Conservation (phyloP, 1,140 invertebrate genomes). For the Frieseomelitta varia region DNA sequence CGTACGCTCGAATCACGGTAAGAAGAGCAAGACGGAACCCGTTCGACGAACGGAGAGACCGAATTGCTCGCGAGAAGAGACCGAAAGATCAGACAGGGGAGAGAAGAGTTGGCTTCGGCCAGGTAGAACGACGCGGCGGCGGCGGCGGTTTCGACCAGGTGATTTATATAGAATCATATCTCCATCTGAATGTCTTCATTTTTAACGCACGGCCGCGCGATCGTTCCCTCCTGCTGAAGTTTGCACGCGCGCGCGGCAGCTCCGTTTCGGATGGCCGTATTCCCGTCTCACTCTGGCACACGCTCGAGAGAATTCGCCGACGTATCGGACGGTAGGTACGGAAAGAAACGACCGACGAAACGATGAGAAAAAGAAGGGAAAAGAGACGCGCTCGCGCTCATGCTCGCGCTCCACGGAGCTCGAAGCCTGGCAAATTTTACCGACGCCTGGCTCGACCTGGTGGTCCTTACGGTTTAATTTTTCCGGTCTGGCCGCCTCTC, state of each 20-base stretch:
- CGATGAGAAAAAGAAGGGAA: neutral
- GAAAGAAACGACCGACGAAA: neutral
- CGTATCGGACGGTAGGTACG: neutral
- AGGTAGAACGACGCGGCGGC: constrained; percentile 44
- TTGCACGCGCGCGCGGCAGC: constrained; percentile 30
- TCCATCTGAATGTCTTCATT: constrained; percentile 78
- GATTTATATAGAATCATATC: constrained; percentile 78
- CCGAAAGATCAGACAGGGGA: neutral
- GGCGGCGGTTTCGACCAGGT: constrained; percentile 57
- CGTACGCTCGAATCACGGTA: constrained; percentile 52
- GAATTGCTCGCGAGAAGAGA: neutral
- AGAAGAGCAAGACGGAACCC: constrained; percentile 21
- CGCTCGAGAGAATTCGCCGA: neutral
- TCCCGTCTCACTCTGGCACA: constrained; percentile 31
- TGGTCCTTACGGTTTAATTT: constrained; percentile 61
- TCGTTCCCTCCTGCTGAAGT: constrained; percentile 35
- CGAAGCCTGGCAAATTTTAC: constrained; percentile 37
- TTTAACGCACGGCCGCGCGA: constrained; percentile 71
- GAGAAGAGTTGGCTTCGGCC: constrained; percentile 31
- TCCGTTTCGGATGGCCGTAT: constrained; percentile 55
- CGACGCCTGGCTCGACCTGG: constrained; percentile 43
- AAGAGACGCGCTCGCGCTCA: neutral
- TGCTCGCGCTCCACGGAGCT: constrained; percentile 24
- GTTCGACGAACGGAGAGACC: neutral
- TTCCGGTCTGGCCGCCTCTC: constrained; percentile 1